A percentile compares a stretch with the other conserved stretches of the same genome.
These are phyloP conservation scores for Balearica regulorum DNA, from an alignment of 2,797 vertebrate genomes.

Conservation along the genomic window DNA sequence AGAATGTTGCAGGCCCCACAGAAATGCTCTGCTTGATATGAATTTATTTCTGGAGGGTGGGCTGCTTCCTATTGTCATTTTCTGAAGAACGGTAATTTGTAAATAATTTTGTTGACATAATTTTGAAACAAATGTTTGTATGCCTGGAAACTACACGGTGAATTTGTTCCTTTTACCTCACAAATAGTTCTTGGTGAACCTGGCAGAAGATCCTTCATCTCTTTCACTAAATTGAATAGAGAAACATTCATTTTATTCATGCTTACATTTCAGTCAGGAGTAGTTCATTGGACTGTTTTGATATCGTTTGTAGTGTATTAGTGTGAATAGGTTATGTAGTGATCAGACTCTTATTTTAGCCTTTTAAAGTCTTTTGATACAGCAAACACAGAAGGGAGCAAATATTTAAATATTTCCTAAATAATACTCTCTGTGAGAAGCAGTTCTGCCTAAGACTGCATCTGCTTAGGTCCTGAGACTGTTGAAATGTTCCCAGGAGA, in stretches of 20 bases:
- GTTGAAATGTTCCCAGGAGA: not conserved
- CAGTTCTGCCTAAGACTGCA: not conserved
- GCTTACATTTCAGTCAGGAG: not conserved
- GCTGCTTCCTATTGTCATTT: conserved; percentile 12
- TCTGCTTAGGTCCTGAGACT: not conserved
- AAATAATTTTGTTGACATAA: not conserved
- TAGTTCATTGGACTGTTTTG: not conserved
- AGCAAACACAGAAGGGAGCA: not conserved
- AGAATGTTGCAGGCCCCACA: not conserved
- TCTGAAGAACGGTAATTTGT: not conserved
- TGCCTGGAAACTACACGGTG: not conserved
- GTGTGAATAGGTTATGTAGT: not conserved
- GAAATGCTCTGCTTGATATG: not conserved
- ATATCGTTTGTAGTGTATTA: not conserved
- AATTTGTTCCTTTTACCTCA: not conserved
- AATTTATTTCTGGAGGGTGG: not conserved
- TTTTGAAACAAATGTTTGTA: not conserved
- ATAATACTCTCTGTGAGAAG: not conserved
- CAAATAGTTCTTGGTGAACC: not conserved
- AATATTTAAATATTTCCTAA: not conserved
- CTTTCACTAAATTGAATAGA: not conserved
- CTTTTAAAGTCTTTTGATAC: not conserved
- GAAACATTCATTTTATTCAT: not conserved
- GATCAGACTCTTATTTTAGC: not conserved
- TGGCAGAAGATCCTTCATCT: not conserved